Conservation (phyloP, 2,888 invertebrate species). For the Caenorhabditis virilis region DNA sequence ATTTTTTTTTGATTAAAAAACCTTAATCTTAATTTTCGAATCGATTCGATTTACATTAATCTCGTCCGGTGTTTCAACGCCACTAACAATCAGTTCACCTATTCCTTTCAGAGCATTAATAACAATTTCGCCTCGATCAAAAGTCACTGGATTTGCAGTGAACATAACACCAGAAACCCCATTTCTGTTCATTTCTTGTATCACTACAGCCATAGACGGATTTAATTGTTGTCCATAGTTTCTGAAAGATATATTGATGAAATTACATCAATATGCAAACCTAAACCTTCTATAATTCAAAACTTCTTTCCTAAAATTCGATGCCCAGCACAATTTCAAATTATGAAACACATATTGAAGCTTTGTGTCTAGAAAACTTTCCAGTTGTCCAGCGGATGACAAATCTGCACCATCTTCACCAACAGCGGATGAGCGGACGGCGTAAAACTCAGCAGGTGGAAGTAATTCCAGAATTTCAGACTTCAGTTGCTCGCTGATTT, state of each 20-base stretch:
- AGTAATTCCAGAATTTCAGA: slow-evolving; percentile 13
- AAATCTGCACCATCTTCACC: slow-evolving; percentile 82
- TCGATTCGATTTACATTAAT: slow-evolving; percentile 24
- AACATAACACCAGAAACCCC: slow-evolving; percentile 80
- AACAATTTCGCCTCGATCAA: slow-evolving; percentile 76
- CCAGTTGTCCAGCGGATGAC: slow-evolving; percentile 85
- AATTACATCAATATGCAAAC: no score
- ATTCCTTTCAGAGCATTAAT: slow-evolving; percentile 83
- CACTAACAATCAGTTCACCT: slow-evolving; percentile 85
- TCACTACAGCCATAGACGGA: slow-evolving; percentile 80
- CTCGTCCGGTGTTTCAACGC: slow-evolving; percentile 78
- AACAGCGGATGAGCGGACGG: slow-evolving; percentile 72
- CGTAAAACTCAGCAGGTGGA: slow-evolving; percentile 23
- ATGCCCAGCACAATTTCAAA: slow-evolving; percentile 81
- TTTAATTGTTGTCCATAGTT: slow-evolving; percentile 78
- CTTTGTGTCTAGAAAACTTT: slow-evolving; percentile 78
- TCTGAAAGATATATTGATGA: no score
- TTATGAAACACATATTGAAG: slow-evolving; percentile 69
- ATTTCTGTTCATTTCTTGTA: slow-evolving; percentile 80
- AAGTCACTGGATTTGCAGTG: slow-evolving; percentile 79
- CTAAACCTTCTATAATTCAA: slow-evolving; percentile 81
- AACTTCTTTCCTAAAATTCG: slow-evolving; percentile 80
- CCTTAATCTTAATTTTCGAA: no score
- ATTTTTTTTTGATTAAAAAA: no score
- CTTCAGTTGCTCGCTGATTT: slow-evolving; percentile 6